These are phyloP conservation scores for Drosophila leonis DNA, from an alignment of 2,888 invertebrate genomes.

Conservation along the genomic window DNA sequence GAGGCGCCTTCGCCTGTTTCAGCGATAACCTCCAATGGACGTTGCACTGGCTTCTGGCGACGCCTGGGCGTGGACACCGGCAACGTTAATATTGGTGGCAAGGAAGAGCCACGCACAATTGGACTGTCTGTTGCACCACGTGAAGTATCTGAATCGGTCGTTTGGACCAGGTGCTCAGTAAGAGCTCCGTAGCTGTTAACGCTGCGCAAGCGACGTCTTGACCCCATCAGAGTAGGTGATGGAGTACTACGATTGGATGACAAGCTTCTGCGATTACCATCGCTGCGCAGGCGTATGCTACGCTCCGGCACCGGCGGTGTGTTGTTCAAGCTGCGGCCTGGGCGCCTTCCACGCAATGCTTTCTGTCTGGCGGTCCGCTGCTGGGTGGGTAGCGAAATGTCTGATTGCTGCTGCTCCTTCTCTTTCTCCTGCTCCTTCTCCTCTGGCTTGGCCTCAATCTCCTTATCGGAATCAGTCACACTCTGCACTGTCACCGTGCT, in stretches of 20 bases:
- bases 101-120: conserved; percentile 27
- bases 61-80: conserved; percentile 36
- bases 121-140: background rate
- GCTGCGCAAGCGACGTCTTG: conserved; percentile 3
- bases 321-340: background rate
- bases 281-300: conserved; percentile 28
- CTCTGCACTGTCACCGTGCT: background rate
- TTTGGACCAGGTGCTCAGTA: background rate
- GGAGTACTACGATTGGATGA: conserved; percentile 15
- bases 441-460: background rate
- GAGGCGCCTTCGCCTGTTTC: conserved; percentile 16
- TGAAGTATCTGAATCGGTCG: background rate
- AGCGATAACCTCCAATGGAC: conserved; percentile 18
- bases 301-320: conserved; percentile 2
- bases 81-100: conserved; percentile 27
- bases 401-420: background rate
- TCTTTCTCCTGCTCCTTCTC: background rate
- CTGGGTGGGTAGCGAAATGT: background rate
- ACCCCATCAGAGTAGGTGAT: background rate
- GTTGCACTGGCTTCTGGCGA: background rate
- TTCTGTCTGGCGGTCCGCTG: background rate
- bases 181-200: background rate
- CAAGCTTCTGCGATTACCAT: background rate
- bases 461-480: conserved; percentile 3
- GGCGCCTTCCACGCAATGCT: background rate